phyloP scores from a whole-genome alignment of 2,888 invertebrate species.

The Gymnoscelis rufifasciata region DNA sequence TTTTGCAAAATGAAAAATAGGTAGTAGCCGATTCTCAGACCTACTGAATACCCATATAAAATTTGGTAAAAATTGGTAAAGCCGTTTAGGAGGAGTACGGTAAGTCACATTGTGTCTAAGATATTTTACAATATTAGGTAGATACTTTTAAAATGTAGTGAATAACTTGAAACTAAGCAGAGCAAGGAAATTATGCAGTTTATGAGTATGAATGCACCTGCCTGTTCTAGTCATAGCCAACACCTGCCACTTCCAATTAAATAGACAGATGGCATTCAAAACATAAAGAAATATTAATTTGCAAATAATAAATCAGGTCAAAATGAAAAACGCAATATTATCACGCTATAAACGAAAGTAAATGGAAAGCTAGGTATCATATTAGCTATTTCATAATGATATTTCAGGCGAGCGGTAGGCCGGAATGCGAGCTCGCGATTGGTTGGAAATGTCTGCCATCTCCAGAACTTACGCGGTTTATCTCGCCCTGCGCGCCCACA shows the following conservation, averaged over 20 bases:
- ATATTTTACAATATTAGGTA: conserved; percentile 5
- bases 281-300: conserved; percentile 10
- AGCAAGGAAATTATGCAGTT: conserved; percentile 30
- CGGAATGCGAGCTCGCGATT: conserved; percentile 37
- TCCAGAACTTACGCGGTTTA: conserved; percentile 56
- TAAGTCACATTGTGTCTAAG: too few species aligned
- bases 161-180: conserved; percentile 36
- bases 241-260: conserved; percentile 23
- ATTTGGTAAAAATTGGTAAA: too few species aligned
- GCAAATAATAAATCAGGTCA: conserved; percentile 7
- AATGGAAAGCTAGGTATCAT: conserved; percentile 29
- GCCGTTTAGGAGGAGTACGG: too few species aligned
- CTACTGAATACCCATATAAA: too few species aligned
- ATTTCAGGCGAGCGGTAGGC: conserved; percentile 43
- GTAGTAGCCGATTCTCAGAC: too few species aligned
- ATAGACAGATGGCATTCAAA: conserved; percentile 14
- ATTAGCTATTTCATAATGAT: conserved; percentile 56
- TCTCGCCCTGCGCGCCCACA: conserved; percentile 48
- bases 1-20: too few species aligned
- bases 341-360: conserved; percentile 31
- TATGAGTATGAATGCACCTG: conserved; percentile 40
- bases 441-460: conserved; percentile 56
- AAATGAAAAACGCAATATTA: conserved; percentile 31
- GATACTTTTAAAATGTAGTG: background rate
- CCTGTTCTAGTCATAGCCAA: conserved; percentile 32